These are phyloP conservation scores for Tachycineta bicolor DNA, from an alignment of 2,113 vertebrate species.

Conservation along the genomic window DNA sequence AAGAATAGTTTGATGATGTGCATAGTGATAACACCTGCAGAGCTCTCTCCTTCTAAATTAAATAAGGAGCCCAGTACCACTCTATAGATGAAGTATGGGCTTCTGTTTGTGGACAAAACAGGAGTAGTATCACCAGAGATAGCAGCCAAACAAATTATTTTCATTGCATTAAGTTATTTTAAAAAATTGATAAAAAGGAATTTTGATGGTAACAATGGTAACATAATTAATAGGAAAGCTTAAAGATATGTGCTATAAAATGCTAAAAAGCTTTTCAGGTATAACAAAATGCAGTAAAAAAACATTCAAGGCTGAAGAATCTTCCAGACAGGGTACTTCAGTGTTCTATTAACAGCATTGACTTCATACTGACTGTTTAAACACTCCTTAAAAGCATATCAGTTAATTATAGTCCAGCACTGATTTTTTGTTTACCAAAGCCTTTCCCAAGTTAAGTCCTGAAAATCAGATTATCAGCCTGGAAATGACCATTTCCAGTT, in stretches of 20 bases:
- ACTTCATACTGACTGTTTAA: background rate
- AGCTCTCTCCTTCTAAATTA: background rate
- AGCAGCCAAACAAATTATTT: background rate
- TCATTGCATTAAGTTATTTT: background rate
- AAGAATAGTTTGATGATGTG: background rate
- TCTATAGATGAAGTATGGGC: background rate
- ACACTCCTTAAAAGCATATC: background rate
- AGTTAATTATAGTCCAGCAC: background rate
- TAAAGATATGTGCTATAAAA: background rate
- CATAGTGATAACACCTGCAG: background rate
- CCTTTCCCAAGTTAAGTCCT: background rate
- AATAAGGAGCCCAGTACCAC: background rate
- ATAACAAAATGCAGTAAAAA: background rate
- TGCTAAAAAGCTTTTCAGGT: background rate
- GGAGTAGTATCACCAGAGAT: background rate
- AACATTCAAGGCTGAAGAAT: background rate
- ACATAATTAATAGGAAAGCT: background rate
- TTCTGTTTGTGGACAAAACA: background rate
- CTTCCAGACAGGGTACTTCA: background rate
- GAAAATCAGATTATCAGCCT: background rate
- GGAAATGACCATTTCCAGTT: background rate
- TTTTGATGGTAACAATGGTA: background rate
- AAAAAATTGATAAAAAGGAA: background rate
- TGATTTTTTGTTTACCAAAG: background rate
- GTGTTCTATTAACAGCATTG: background rate